phyloP scores from a whole-genome alignment of 2,797 vertebrate species.

The Urophycis tenuis region DNA sequence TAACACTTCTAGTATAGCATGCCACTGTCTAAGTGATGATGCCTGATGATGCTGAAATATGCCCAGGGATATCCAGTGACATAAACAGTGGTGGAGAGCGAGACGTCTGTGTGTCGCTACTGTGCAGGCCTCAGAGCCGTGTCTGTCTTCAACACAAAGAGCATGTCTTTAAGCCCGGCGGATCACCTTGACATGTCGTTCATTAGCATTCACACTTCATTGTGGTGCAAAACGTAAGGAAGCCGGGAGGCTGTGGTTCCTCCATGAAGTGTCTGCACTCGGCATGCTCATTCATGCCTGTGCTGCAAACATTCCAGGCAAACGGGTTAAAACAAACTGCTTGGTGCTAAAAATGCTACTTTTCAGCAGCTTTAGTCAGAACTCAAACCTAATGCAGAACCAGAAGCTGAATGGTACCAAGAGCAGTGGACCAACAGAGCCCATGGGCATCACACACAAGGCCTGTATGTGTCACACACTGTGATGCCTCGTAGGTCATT shows the following conservation, averaged over 20 bases:
- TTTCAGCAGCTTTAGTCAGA: slow-evolving; percentile 11
- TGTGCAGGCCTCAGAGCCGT: slow-evolving; percentile 17
- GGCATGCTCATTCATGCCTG: slow-evolving; percentile 12
- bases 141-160: background rate
- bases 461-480: too few species aligned
- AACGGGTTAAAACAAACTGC: background rate
- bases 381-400: background rate
- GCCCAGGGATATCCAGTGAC: background rate
- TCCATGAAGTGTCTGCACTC: slow-evolving; percentile 17
- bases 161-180: background rate
- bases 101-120: slow-evolving; percentile 17
- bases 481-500: slow-evolving; percentile 41
- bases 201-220: background rate
- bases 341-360: background rate
- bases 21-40: background rate
- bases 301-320: background rate
- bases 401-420: too few species aligned
- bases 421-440: background rate
- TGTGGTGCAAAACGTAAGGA: slow-evolving; percentile 18
- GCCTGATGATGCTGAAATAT: background rate
- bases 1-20: background rate
- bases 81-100: background rate
- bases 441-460: background rate
- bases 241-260: slow-evolving; percentile 1
- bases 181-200: background rate